Conservation (phyloP, 2,113 vertebrate species). For the Microtus montanus region DNA sequence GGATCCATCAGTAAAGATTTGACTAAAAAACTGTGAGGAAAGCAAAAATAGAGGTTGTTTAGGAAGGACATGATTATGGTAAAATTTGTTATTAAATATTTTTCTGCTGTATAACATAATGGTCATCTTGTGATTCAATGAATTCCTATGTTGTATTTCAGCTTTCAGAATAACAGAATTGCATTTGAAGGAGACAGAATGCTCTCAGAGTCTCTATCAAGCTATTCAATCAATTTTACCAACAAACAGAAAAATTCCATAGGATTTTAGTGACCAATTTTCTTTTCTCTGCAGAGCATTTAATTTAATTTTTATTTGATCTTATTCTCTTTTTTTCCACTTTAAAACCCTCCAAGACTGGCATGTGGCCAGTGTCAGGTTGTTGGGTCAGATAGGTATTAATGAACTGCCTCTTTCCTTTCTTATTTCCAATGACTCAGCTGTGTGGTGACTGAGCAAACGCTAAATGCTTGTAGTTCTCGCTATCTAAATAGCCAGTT, state of each 20-base stretch:
- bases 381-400: constrained; percentile 6
- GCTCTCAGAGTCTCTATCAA: constrained; percentile 4
- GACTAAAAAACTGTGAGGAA: constrained; percentile 7
- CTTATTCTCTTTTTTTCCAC: neutral
- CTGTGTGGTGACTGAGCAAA: neutral
- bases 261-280: constrained; percentile 27
- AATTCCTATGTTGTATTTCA: constrained; percentile 47
- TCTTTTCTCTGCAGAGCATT: constrained; percentile 8
- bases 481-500: neutral
- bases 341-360: neutral
- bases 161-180: neutral
- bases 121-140: neutral
- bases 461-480: constrained; percentile 38
- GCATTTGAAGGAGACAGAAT: constrained; percentile 19
- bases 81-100: constrained; percentile 38
- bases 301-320: constrained; percentile 15
- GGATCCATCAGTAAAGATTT: constrained; percentile 42
- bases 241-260: constrained; percentile 33
- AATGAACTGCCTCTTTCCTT: constrained; percentile 6
- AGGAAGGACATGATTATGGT: constrained; percentile 4
- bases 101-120: neutral
- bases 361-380: neutral
- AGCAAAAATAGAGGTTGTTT: constrained; percentile 34
- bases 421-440: neutral
- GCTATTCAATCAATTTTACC: neutral